Evolutionary conservation across 2,113 vertebrate genomes (phyloP), one percentile per base, ranked within the genome.

Genomic region (Morone chrysops): DNA sequence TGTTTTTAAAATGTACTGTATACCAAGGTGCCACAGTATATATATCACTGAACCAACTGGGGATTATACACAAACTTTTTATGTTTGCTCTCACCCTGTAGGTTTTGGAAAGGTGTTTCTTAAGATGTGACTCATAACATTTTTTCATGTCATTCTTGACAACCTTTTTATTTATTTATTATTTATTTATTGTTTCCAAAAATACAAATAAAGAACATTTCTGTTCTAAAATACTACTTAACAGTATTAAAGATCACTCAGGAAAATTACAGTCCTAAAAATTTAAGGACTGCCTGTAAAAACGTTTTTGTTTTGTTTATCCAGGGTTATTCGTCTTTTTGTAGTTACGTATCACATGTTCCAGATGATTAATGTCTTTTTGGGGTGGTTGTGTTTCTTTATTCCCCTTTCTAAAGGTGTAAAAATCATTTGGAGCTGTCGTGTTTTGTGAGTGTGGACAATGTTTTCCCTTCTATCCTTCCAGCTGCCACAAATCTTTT

Each of bases 1-100:
- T 86, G 83, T 90, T 89, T 85, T 89, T 48, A 69, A 84, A 89
- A 86, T 65, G 40, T 82, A 83, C 84, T 63, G 65, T 84, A 85
- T 84, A 81, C 56, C 43, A 62, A 54, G 69, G 53, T 60, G 69
- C 66, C 60, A 43, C 74, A 65, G 74, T 82, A 80, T 83, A 83
- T 89, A 83, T 89, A 80, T 87, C 88, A 82, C 69, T 79, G 82
- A 81, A 80, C 59, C 83, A 88, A 51, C 59, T 51, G 47, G 76
- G 65, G 87, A 91, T 89, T 89, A 90, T 53, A 51, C 5, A 63
- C 38, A 38, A 18, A 60, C 43, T 60, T 74, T 78, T 50, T 25
- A 61, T 53, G 40, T 75, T 63, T 40, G 40, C 61, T 22, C 5
- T 56, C 36, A 8, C 20, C n/a, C n/a, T 70, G 36, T 56, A 65